phyloP scores from a whole-genome alignment of 2,888 invertebrate species.

The Papilio demoleus region DNA sequence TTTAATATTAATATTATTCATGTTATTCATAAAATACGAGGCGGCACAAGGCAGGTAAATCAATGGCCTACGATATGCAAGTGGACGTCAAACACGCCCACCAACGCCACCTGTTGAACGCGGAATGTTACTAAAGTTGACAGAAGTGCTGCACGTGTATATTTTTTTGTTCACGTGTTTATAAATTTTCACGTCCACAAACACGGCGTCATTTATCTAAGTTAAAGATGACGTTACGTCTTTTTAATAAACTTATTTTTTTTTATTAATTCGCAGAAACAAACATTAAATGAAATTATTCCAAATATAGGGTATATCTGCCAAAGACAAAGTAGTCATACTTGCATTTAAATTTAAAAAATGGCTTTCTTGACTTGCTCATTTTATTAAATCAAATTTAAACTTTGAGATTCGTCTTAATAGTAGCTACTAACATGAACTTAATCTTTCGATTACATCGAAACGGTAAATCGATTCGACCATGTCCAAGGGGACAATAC shows the following conservation, averaged over 20 bases:
- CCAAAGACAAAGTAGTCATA: too few species aligned
- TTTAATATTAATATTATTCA: slow-evolving; percentile 47
- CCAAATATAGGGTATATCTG: too few species aligned
- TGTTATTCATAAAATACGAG: slow-evolving; percentile 44
- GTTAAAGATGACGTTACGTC: not conserved
- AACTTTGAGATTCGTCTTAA: too few species aligned
- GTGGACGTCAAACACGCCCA: slow-evolving; percentile 44
- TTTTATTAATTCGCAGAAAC: too few species aligned
- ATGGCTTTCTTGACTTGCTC: too few species aligned
- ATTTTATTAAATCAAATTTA: too few species aligned
- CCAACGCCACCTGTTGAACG: slow-evolving; percentile 44
- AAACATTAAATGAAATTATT: too few species aligned
- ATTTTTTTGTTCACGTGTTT: not conserved
- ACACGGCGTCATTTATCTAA: not conserved
- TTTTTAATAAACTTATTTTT: too few species aligned
- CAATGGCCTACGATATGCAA: slow-evolving; percentile 43
- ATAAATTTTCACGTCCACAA: not conserved
- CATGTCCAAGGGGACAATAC: slow-evolving; percentile 16
- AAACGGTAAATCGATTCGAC: slow-evolving; percentile 9
- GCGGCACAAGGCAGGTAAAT: slow-evolving; percentile 45
- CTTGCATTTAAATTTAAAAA: too few species aligned
- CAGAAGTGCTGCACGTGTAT: not conserved
- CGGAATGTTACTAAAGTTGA: slow-evolving; percentile 28
- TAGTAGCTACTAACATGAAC: too few species aligned
- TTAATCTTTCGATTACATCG: not conserved